phyloP scores from a whole-genome alignment of 2,888 invertebrate genomes.

The Microctonus hyperodae region DNA sequence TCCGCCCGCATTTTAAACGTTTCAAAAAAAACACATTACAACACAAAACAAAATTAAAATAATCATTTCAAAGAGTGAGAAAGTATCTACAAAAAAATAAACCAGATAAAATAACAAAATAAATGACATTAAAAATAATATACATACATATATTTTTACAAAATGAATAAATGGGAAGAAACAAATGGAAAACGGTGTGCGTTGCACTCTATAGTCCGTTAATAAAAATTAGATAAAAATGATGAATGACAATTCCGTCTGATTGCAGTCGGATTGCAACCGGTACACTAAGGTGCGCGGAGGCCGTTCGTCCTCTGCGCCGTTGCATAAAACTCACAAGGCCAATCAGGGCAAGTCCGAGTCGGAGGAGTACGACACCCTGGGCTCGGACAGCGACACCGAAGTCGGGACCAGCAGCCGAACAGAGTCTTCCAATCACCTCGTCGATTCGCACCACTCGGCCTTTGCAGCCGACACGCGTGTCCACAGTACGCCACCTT shows the following conservation, averaged over 20 bases:
- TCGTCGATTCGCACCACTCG: slow-evolving; percentile 63
- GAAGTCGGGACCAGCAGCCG: slow-evolving; percentile 64
- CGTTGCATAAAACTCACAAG: slow-evolving; percentile 66
- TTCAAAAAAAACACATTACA: slow-evolving; percentile 9
- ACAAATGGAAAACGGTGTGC: slow-evolving; percentile 16
- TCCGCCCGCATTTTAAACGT: slow-evolving; percentile 30
- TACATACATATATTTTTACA: not conserved
- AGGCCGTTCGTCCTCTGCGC: slow-evolving; percentile 63
- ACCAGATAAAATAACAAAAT: not conserved
- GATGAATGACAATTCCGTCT: slow-evolving; percentile 56
- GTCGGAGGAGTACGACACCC: slow-evolving; percentile 68
- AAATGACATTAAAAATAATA: not conserved
- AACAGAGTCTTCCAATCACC: slow-evolving; percentile 64
- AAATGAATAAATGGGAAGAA: slow-evolving; percentile 19
- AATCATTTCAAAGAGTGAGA: too few species aligned
- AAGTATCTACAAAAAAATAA: slow-evolving; percentile 14
- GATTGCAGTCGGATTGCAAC: slow-evolving; percentile 65
- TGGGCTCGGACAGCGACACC: slow-evolving; percentile 68
- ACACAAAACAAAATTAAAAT: slow-evolving; percentile 19
- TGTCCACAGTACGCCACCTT: slow-evolving; percentile 61
- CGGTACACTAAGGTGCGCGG: slow-evolving; percentile 64
- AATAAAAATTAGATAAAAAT: slow-evolving; percentile 28
- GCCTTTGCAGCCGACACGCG: slow-evolving; percentile 62
- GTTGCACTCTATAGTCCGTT: not conserved
- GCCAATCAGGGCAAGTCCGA: slow-evolving; percentile 84